Percentiles rank a stretch among this genome's conserved stretches.
Evolutionary conservation across 2,797 vertebrate species (phyloP).

Genomic region (Astyanax mexicanus): DNA sequence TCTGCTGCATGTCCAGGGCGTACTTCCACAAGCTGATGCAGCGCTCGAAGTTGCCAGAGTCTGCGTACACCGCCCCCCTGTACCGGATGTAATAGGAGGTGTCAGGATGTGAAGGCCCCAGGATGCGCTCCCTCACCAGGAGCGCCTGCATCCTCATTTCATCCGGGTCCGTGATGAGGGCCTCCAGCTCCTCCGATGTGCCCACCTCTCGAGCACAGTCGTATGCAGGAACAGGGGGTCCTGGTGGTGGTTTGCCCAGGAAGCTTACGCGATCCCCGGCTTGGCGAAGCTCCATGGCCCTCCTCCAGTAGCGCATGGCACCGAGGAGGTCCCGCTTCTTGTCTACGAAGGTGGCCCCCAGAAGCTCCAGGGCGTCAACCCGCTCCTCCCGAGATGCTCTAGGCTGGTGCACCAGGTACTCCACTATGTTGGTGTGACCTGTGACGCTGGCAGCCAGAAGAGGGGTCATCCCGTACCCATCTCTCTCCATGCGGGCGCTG

Average conservation of each 20-base stretch:
- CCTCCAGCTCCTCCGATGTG: constrained; percentile 88
- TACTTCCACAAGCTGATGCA: constrained; percentile 97
- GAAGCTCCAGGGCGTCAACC: constrained; percentile 88
- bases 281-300: constrained; percentile 92
- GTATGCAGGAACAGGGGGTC: constrained; percentile 87
- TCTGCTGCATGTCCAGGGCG: constrained; percentile 96
- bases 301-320: constrained; percentile 91
- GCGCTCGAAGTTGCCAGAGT: constrained; percentile 94
- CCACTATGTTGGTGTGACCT: constrained; percentile 95
- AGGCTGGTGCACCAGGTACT: constrained; percentile 89
- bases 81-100: constrained; percentile 98
- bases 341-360: constrained; percentile 95
- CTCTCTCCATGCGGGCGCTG: constrained; percentile 91
- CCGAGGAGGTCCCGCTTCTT: constrained; percentile 94
- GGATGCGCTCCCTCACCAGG: constrained; percentile 91
- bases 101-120: constrained; percentile 94
- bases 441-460: constrained; percentile 94
- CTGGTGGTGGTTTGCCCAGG: constrained; percentile 85
- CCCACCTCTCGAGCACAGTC: constrained; percentile 89
- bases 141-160: constrained; percentile 97
- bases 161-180: constrained; percentile 92
- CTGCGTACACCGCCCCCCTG: constrained; percentile 92
- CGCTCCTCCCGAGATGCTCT: constrained; percentile 83
- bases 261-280: constrained; percentile 73
- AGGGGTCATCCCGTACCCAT: constrained; percentile 95